Evolutionary conservation across 1,140 invertebrate genomes (phyloP).

Genomic region (Halesus radiatus): DNA sequence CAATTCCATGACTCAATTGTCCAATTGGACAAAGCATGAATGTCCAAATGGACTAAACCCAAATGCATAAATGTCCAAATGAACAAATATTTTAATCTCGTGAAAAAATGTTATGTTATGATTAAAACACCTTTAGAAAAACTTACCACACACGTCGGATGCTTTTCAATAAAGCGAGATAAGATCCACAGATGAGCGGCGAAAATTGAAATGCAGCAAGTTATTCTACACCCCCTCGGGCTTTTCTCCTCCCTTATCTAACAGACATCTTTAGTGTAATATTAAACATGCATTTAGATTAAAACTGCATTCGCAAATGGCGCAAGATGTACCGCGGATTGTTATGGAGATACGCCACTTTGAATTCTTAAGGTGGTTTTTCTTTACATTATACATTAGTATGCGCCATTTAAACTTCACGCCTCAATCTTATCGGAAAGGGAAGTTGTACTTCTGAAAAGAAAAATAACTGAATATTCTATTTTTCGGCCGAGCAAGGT

Average conservation of each 20-base stretch:
- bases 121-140: too few species aligned
- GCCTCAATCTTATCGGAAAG: neutral
- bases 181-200: neutral
- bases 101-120: too few species aligned
- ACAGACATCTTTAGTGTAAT: constrained; percentile 9
- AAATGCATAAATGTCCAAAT: too few species aligned
- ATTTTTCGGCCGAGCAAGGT: too few species aligned
- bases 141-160: neutral
- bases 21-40: too few species aligned
- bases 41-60: too few species aligned
- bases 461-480: neutral
- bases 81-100: too few species aligned
- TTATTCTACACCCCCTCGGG: neutral
- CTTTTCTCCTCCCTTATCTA: neutral
- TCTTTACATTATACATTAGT: neutral
- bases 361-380: constrained; percentile 30
- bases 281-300: constrained; percentile 27
- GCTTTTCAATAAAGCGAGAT: neutral
- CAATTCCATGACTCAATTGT: too few species aligned
- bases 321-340: neutral
- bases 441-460: neutral
- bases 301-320: neutral
- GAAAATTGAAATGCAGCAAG: neutral
- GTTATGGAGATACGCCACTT: constrained; percentile 31
- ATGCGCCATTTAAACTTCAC: constrained; percentile 5